Base-by-base conservation (phyloP, 2,113 vertebrate genomes). In the Cyanoderma ruficeps region DNA sequence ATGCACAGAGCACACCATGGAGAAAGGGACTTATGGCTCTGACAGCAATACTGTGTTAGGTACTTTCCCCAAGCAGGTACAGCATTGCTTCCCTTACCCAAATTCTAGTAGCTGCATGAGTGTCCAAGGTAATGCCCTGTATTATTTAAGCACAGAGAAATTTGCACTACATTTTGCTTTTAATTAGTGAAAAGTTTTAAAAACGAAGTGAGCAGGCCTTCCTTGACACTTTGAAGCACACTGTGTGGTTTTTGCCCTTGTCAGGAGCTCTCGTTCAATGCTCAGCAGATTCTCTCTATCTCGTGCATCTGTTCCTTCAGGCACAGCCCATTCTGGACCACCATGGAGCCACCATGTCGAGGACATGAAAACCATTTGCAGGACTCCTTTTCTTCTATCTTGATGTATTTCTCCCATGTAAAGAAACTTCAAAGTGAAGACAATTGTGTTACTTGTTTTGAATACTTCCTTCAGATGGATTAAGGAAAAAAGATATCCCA, bases 1-100 rank as follows among this genome's bases (percentile, higher is more conserved):
- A 80, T 0, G 2, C 47, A 72, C 12, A 39, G 33, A 83, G 49
- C 33, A 64, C 25, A n/a, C 8, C 0, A 0, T 30, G 47, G 33
- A 71, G 57, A 52, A 79, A 83, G 21, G 19, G 39, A 35, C 20
- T 24, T 39, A 24, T 41, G 27, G 24, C 9, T 57, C 47, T 69
- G 33, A 30, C 11, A 87, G 23, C 5, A 76, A 4, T 18, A 42
- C 18, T 63, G 14, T 35, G 8, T 39, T 31, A 41, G 31, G 25
- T 27, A 10, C 22, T 15, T 84, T 72, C 27, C n/a, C 30, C 21
- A 67, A 22, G 19, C 7, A 23, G 6, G 5, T 21, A 5, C 6
- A 74, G 19, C 8, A 13, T 13, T 8, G 21, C 13, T 80, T 76
- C 44, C 21, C 18, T 68, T n/a, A 69, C 13, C 49, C 46, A 47